Percentiles rank a stretch among this genome's conserved stretches.
phyloP scores from a whole-genome alignment of 2,797 vertebrate species.

The Oreochromis grahami region DNA sequence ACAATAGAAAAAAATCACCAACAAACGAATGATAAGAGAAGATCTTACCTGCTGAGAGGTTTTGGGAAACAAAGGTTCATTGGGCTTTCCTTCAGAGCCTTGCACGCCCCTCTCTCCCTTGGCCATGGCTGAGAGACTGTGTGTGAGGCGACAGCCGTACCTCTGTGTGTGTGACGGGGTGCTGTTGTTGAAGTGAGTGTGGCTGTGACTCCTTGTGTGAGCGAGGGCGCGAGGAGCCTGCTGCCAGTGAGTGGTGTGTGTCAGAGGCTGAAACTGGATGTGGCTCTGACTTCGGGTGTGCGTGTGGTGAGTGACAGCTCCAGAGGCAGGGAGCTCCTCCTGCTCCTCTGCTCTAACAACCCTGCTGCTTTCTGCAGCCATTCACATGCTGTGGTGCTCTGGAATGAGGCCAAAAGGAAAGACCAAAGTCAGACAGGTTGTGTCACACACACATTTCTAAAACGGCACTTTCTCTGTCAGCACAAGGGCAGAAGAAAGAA shows the following conservation, averaged over 20 bases:
- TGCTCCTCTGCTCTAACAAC: slow-evolving; percentile 60
- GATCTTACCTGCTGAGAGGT: slow-evolving; percentile 69
- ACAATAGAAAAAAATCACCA: background rate
- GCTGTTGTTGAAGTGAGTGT: slow-evolving; percentile 52
- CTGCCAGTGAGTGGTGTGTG: slow-evolving; percentile 56
- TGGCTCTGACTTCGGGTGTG: slow-evolving; percentile 65
- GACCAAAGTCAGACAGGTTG: slow-evolving; percentile 40
- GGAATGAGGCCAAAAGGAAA: slow-evolving; percentile 60
- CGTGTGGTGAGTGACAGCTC: slow-evolving; percentile 28
- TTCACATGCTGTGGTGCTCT: slow-evolving; percentile 69
- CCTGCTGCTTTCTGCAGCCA: slow-evolving; percentile 59
- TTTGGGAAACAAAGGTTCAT: slow-evolving; percentile 69
- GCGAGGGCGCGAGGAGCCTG: slow-evolving; percentile 44
- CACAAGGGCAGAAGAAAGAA: slow-evolving; percentile 8
- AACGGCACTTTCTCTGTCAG: background rate
- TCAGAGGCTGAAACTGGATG: slow-evolving; percentile 61
- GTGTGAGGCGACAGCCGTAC: slow-evolving; percentile 64
- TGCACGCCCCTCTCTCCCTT: slow-evolving; percentile 65
- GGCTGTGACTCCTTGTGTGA: slow-evolving; percentile 65
- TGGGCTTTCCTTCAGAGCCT: slow-evolving; percentile 55
- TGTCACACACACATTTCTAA: background rate
- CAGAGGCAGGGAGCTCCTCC: slow-evolving; percentile 52
- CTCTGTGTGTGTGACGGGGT: slow-evolving; percentile 41
- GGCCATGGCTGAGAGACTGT: slow-evolving; percentile 73
- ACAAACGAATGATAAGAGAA: background rate